phyloP scores from a whole-genome alignment of 92 coral and sea anemone species.

The Zoanthus gigantus region DNA sequence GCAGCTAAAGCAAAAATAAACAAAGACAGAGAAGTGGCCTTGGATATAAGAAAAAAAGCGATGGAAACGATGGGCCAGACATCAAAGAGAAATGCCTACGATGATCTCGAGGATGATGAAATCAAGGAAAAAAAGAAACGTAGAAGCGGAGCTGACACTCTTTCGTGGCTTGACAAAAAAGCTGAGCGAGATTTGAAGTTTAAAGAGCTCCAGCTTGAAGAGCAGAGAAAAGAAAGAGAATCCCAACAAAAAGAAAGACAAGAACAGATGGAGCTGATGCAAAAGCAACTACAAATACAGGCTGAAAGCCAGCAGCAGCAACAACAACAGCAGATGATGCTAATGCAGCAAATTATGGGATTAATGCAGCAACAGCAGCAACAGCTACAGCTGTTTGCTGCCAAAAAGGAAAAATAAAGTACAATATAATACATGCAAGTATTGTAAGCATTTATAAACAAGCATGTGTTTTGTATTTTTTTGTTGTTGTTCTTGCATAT shows the following conservation, averaged over 20 bases:
- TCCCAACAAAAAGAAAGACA: constrained; percentile 58
- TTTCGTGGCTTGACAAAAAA: constrained; percentile 37
- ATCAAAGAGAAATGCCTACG: constrained; percentile 44
- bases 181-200: constrained; percentile 55
- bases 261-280: constrained; percentile 58
- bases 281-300: constrained; percentile 53
- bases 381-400: constrained; percentile 47
- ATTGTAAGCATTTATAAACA: constrained; percentile 5
- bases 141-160: constrained; percentile 41
- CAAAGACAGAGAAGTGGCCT: constrained; percentile 12
- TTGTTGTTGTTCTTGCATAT: constrained; percentile 17
- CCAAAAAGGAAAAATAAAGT: constrained; percentile 51
- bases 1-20: constrained; percentile 21
- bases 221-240: constrained; percentile 52
- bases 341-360: constrained; percentile 57
- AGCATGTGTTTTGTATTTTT: constrained; percentile 16
- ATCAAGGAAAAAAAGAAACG: constrained; percentile 49
- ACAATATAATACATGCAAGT: constrained; percentile 21
- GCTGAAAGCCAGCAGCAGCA: constrained; percentile 55
- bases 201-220: constrained; percentile 22
- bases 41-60: constrained; percentile 32
- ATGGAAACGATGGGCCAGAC: constrained; percentile 56
- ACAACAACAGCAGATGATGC: constrained; percentile 26
- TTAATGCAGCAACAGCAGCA: constrained; percentile 47
- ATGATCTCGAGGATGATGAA: constrained; percentile 34